Evolutionary conservation across 1,140 invertebrate genomes (phyloP), one percentile per base, ranked within the genome.

Genomic region (Thalassaphorura encarpata): DNA sequence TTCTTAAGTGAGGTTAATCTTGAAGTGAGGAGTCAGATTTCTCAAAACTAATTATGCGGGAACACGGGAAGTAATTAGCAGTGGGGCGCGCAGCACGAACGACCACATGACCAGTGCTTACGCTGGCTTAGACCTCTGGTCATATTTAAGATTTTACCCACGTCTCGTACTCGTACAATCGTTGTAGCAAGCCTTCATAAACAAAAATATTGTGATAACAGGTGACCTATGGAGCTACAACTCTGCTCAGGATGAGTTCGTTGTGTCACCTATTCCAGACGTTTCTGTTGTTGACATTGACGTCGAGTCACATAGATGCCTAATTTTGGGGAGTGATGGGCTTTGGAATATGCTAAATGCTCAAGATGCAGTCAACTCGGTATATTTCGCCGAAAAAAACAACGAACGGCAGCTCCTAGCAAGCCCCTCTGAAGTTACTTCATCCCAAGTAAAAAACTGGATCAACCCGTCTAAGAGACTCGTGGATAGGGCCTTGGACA

Each of bases 191-290:
- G n/a, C 33, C n/a, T 11, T n/a, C 33, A 36, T 11, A 36, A n/a
- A 36, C 33, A 11, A 11, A 36, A 36, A n/a, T 36, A n/a, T 36
- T 36, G 27, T 33, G 21, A 13, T 21, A 19, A 6, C 60, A 84
- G 83, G 94, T 58, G 94, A 98, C 74, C 76, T 97, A 1, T 98
- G 94, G 94, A 96, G 91, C 68, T 97, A 94, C 68, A 96, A 97
- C 73, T 85, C 85, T 0, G 80, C 81, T 43, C 80, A 82, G 62
- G 82, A 92, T 69, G 83, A 87, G 69, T 98, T 96, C 75, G 84
- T 96, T 13, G 93, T 98, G 2, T 94, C 89, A n/a, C 95, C 95
- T 0, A 89, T 94, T 71, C 95, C 95, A 2, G 94, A 98, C 76
- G 89, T 96, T 3, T 80, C 82, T 64, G 89, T 94, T 0, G 75